Evolutionary conservation across 2,113 vertebrate species (phyloP).

Genomic region (Struthio camelus): DNA sequence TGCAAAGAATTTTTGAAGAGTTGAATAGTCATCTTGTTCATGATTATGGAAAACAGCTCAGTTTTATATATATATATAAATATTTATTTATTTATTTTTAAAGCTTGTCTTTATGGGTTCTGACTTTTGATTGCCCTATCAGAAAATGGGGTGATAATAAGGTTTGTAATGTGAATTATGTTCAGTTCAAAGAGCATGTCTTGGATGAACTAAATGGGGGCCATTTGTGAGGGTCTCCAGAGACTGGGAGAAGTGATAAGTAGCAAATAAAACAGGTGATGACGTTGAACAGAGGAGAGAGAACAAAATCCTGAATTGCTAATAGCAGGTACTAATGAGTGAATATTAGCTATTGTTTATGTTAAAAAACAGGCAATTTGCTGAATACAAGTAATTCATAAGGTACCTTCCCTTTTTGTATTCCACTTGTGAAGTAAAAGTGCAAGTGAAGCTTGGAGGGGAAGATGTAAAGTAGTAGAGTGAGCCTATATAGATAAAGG

Average conservation of each 20-base stretch:
- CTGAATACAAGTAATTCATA: conserved; percentile 2
- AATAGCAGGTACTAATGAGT: conserved; percentile 28
- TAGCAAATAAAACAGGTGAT: neutral
- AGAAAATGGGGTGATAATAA: neutral
- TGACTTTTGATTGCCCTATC: neutral
- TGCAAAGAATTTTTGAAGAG: neutral
- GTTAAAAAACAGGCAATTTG: conserved; percentile 22
- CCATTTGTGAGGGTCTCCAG: neutral
- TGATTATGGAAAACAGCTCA: neutral
- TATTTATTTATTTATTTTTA: neutral
- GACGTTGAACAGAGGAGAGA: neutral
- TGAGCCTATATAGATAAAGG: neutral
- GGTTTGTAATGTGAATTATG: neutral
- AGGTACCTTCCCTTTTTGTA: neutral
- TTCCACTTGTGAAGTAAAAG: neutral
- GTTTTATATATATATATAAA: too few species aligned
- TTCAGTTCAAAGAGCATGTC: neutral
- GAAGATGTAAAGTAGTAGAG: neutral
- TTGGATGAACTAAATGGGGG: neutral
- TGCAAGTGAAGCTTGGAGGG: neutral
- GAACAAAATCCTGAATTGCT: neutral
- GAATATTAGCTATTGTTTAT: neutral
- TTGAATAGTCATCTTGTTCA: neutral
- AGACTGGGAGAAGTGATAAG: neutral
- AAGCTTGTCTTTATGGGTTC: neutral